Evolutionary conservation across 2,113 vertebrate species (phyloP).

Genomic region (Corythornis madagascariensis): DNA sequence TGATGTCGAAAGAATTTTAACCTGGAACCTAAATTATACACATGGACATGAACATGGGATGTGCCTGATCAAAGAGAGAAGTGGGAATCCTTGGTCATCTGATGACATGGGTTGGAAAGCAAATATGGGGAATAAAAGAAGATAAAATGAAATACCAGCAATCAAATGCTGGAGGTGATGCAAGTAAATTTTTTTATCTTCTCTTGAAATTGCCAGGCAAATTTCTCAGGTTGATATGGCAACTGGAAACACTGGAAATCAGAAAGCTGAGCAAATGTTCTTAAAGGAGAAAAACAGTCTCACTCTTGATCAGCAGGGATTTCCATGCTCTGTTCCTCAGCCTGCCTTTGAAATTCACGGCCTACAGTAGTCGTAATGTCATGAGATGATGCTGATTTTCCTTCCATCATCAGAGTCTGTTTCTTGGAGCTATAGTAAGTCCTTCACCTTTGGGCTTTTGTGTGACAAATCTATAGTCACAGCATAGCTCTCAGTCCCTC

Average conservation of each 20-base stretch:
- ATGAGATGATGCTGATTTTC: not conserved
- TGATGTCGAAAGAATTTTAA: not conserved
- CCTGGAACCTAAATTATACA: not conserved
- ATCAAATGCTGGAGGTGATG: not conserved
- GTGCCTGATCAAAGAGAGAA: not conserved
- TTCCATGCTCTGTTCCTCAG: slow-evolving; percentile 18
- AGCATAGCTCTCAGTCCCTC: not conserved
- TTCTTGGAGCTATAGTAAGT: not conserved
- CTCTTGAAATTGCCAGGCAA: slow-evolving; percentile 34
- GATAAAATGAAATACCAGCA: not conserved
- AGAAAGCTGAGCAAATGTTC: slow-evolving; percentile 40
- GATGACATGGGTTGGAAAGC: not conserved
- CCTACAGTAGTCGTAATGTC: slow-evolving; percentile 19
- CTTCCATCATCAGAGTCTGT: not conserved
- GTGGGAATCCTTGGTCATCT: not conserved
- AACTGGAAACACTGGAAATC: slow-evolving; percentile 63
- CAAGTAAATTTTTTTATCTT: slow-evolving; percentile 6
- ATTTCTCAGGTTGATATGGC: slow-evolving; percentile 63
- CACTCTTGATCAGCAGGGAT: slow-evolving; percentile 35
- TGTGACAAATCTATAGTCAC: not conserved
- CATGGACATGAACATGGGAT: not conserved
- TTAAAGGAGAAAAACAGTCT: slow-evolving; percentile 38
- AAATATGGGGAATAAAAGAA: not conserved
- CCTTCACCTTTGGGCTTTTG: not conserved
- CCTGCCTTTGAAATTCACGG: not conserved